Conservation (phyloP, 2,113 vertebrate species). For the Campylomormyrus tamandua region DNA sequence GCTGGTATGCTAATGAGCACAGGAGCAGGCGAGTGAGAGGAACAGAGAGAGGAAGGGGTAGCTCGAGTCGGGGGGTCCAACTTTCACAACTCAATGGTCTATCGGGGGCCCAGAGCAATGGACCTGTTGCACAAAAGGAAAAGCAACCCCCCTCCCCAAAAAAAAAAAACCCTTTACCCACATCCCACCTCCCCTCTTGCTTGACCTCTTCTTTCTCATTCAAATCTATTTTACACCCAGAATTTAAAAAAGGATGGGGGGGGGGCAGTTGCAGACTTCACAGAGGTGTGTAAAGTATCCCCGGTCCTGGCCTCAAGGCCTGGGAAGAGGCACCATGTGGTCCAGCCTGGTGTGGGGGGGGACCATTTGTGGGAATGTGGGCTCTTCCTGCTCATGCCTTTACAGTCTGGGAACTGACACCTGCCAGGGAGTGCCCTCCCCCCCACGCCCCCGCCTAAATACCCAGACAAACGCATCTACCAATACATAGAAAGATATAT, state of each 20-base stretch:
- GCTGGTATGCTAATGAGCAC: conserved; percentile 45
- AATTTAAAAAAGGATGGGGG: conserved; percentile 22
- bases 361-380: conserved; percentile 19
- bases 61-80: neutral
- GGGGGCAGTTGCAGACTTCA: conserved; percentile 11
- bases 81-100: conserved; percentile 36
- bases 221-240: conserved; percentile 38
- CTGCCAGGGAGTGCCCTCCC: neutral
- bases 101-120: conserved; percentile 25
- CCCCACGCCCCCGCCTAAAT: neutral
- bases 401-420: conserved; percentile 5
- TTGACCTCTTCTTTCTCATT: conserved; percentile 39
- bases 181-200: conserved; percentile 28
- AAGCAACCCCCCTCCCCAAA: conserved; percentile 26
- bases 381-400: neutral
- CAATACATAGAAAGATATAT: neutral
- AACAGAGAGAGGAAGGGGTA: conserved; percentile 21
- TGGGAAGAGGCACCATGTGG: conserved; percentile 22
- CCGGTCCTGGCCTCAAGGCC: conserved; percentile 12
- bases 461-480: neutral
- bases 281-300: conserved; percentile 39
- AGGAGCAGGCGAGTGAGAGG: conserved; percentile 28
- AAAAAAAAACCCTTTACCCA: conserved; percentile 20
- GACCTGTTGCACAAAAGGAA: conserved; percentile 36
- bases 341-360: neutral